These are phyloP conservation scores for Drosophila subsilvestris DNA, from an alignment of 2,888 invertebrate species.

Conservation along the genomic window DNA sequence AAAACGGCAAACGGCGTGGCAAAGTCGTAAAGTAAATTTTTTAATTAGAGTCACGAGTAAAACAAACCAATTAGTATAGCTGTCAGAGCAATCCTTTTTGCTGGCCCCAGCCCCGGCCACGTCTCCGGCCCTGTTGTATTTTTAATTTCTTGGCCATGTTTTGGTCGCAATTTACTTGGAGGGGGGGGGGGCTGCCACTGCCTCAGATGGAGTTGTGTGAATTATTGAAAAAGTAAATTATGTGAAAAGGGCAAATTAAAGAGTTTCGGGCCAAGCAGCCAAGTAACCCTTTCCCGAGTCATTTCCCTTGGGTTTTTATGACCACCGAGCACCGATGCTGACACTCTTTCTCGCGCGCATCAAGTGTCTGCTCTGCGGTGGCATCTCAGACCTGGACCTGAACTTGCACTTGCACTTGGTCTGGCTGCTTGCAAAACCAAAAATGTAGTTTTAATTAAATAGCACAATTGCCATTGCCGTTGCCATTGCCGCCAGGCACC, in stretches of 20 bases:
- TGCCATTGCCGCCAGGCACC: constrained; percentile 18
- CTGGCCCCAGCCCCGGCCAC: no score
- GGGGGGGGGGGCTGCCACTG: constrained; percentile 12
- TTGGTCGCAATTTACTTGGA: constrained; percentile 67
- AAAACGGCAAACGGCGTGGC: constrained; percentile 31
- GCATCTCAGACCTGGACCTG: not conserved
- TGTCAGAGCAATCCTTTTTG: constrained; percentile 74
- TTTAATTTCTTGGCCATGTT: constrained; percentile 66
- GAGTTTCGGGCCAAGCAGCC: constrained; percentile 11
- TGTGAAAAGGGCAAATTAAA: constrained; percentile 62
- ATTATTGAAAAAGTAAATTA: constrained; percentile 75
- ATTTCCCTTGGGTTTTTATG: constrained; percentile 36
- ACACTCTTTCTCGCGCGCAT: constrained; percentile 23
- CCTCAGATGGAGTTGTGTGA: constrained; percentile 51
- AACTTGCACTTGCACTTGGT: not conserved
- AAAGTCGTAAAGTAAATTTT: constrained; percentile 77
- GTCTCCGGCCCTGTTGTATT: constrained; percentile 46
- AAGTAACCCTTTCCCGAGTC: not conserved
- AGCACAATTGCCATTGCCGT: constrained; percentile 32
- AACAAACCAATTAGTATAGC: constrained; percentile 77
- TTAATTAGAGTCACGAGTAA: constrained; percentile 79
- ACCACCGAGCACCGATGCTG: constrained; percentile 5
- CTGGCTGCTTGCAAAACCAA: constrained; percentile 14
- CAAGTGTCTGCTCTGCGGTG: constrained; percentile 36
- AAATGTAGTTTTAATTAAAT: constrained; percentile 56